Evolutionary conservation across 2,113 vertebrate species (phyloP), one percentile per base, ranked within the genome.

Genomic region (Buteo buteo): DNA sequence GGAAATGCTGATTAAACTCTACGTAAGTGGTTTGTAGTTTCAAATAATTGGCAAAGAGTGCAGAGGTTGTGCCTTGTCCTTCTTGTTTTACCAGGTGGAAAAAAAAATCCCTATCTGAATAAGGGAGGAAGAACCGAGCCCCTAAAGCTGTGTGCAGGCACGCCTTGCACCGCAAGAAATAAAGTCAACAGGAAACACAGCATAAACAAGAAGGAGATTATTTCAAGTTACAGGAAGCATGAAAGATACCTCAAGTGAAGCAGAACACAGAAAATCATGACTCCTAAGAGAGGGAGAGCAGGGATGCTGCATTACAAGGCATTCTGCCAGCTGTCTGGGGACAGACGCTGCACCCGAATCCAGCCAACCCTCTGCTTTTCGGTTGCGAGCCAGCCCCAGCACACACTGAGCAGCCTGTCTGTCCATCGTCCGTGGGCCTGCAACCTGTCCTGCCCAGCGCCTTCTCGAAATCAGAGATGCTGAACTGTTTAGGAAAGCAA

Each of bases 391-490:
- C 6, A 15, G 10, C 19, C 26, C 1, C 6, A 1, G 50, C 34
- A 24, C 8, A 8, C 2, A 1, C 34, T 0, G 3, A 66, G 1
- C 26, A 25, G 21, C 22, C n/a, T 0, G 0, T 8, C 21, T 4
- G 45, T 6, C 16, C 40, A 1, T 0, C 3, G 3, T 2, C 58
- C 1, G 0, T 2, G 7, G 16, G 4, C 20, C 55, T 47, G 66
- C 62, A 26, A 0, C 18, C 11, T 2, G 25, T 0, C 55, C 82
- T 34, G 55, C 31, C 67, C n/a, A 4, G 32, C 0, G 0, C 69
- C 34, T 54, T 16, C 47, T 10, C 1, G 0, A 19, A 1, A 4
- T 9, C 21, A 2, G 76, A 32, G 71, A 36, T 4, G 65, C 15
- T 3, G 44, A 55, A 16, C 3, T 3, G 2, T 1, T 57, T 3